Evolutionary conservation across 2,888 invertebrate species (phyloP).

Genomic region (Halictus quadricinctus): DNA sequence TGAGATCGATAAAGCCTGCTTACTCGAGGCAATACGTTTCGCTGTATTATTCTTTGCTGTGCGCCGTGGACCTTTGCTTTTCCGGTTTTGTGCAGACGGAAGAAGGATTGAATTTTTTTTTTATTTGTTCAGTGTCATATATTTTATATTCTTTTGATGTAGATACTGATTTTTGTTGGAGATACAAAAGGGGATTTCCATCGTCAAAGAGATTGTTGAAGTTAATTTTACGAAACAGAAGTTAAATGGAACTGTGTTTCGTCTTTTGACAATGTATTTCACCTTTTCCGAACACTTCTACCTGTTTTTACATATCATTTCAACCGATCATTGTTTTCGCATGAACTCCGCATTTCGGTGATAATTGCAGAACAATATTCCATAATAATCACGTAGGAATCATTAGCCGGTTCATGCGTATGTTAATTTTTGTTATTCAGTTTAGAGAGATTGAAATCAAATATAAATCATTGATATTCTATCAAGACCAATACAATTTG

Average conservation of each 20-base stretch:
- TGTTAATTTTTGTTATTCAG: not conserved
- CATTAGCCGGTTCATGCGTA: not conserved
- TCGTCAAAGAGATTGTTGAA: not conserved
- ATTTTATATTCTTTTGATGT: not conserved
- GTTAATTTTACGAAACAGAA: not conserved
- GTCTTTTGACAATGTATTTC: not conserved
- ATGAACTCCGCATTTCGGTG: not conserved
- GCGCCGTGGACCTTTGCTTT: not conserved
- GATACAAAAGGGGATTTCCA: not conserved
- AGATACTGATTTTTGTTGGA: not conserved
- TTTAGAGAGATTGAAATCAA: not conserved
- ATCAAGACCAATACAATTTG: not conserved
- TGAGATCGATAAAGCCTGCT: conserved; percentile 1
- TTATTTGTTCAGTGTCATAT: not conserved
- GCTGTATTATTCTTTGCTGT: not conserved
- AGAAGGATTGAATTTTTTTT: not conserved
- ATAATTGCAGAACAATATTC: not conserved
- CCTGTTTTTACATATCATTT: not conserved
- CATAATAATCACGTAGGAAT: not conserved
- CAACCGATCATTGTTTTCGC: not conserved
- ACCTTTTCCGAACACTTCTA: not conserved
- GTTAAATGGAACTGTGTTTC: not conserved
- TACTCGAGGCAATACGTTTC: conserved; percentile 2
- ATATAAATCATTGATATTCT: not conserved
- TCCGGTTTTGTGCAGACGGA: not conserved